These are phyloP conservation scores for Neuroscelio doddi DNA, from an alignment of 2,888 invertebrate genomes.

Conservation along the genomic window DNA sequence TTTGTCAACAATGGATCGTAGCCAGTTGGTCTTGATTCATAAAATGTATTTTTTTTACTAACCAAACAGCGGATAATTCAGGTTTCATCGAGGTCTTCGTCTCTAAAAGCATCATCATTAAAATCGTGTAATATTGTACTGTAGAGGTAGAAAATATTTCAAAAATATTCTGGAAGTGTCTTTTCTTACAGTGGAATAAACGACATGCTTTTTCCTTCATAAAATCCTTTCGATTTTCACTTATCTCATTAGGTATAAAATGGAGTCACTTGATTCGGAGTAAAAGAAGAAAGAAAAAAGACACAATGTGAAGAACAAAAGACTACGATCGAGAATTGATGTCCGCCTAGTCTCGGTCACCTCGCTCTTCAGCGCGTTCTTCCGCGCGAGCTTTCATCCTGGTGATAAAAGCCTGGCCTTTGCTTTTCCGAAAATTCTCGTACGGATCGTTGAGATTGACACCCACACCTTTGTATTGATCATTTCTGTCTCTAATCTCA, in stretches of 20 bases:
- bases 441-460: slow-evolving; percentile 95
- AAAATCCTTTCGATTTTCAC: too few species aligned
- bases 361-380: slow-evolving; percentile 76
- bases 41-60: too few species aligned
- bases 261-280: not conserved
- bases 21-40: too few species aligned
- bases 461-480: slow-evolving; percentile 97
- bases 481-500: slow-evolving; percentile 89
- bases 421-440: slow-evolving; percentile 97
- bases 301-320: not conserved
- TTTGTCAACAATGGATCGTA: not conserved
- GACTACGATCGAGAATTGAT: too few species aligned
- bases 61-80: not conserved
- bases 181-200: not conserved
- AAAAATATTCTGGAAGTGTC: too few species aligned
- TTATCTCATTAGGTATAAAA: too few species aligned
- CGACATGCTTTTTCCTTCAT: not conserved
- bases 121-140: not conserved
- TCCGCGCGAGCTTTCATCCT: slow-evolving; percentile 93
- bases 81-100: not conserved
- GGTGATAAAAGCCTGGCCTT: slow-evolving; percentile 94
- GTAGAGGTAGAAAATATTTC: slow-evolving; percentile 3
- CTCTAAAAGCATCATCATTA: not conserved
- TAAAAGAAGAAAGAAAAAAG: not conserved
- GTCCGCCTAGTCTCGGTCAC: slow-evolving; percentile 61